These are phyloP conservation scores for Heliconius congener DNA, from an alignment of 1,140 invertebrate genomes.

Conservation along the genomic window DNA sequence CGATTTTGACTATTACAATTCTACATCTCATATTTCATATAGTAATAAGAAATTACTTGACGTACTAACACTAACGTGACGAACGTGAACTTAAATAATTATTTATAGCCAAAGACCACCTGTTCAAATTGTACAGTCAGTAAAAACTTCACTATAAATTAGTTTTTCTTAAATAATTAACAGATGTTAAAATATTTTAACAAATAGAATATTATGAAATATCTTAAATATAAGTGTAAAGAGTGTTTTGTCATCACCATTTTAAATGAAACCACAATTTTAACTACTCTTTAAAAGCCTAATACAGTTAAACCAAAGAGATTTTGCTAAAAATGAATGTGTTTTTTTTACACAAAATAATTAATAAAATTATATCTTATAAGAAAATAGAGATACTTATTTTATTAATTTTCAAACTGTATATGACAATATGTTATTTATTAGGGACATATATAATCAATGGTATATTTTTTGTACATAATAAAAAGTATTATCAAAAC, in stretches of 20 bases:
- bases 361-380: background rate
- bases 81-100: slow-evolving; percentile 4
- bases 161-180: background rate
- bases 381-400: background rate
- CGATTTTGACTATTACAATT: too few relatives aligned
- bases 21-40: too few relatives aligned
- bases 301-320: too few relatives aligned
- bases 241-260: too few relatives aligned
- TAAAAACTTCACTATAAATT: background rate
- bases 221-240: too few relatives aligned
- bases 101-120: background rate
- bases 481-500: background rate
- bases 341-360: too few relatives aligned
- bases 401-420: background rate
- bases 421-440: background rate
- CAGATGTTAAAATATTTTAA: background rate
- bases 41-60: background rate
- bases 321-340: too few relatives aligned
- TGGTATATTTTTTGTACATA: background rate
- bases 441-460: background rate
- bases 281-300: too few relatives aligned
- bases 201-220: background rate
- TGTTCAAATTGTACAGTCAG: background rate
- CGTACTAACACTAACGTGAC: background rate
- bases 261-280: too few relatives aligned